Evolutionary conservation across 2,113 vertebrate species (phyloP).

Genomic region (Aegotheles bennettii): DNA sequence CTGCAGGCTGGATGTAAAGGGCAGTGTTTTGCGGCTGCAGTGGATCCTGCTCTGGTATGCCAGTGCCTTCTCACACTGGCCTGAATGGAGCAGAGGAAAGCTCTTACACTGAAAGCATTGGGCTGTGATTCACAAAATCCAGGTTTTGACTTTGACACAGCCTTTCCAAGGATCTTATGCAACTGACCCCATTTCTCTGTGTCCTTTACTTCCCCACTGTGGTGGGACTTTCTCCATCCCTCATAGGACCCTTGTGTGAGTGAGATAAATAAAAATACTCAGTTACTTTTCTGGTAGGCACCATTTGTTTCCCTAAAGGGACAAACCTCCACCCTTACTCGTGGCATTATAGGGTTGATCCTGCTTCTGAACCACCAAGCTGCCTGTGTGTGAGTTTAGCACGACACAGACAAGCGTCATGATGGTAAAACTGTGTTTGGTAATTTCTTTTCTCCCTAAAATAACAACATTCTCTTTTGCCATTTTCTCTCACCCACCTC

Average conservation of each 20-base stretch:
- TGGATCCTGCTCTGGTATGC: not conserved
- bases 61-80: not conserved
- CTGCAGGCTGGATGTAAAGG: not conserved
- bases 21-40: not conserved
- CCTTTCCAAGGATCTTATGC: not conserved
- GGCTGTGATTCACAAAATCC: not conserved
- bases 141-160: not conserved
- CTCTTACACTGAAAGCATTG: not conserved
- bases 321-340: not conserved
- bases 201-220: not conserved
- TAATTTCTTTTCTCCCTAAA: not conserved
- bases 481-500: not conserved
- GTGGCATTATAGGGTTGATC: not conserved
- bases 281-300: not conserved
- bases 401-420: not conserved
- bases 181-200: not conserved
- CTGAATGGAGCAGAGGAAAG: not conserved
- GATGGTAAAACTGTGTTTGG: not conserved
- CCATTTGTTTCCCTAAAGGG: not conserved
- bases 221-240: not conserved
- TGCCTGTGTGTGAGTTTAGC: not conserved
- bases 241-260: not conserved
- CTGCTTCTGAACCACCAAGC: not conserved
- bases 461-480: not conserved
- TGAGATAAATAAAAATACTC: not conserved